Evolutionary conservation across 2,888 invertebrate species (phyloP).

Genomic region (Polydrusus tereticollis): DNA sequence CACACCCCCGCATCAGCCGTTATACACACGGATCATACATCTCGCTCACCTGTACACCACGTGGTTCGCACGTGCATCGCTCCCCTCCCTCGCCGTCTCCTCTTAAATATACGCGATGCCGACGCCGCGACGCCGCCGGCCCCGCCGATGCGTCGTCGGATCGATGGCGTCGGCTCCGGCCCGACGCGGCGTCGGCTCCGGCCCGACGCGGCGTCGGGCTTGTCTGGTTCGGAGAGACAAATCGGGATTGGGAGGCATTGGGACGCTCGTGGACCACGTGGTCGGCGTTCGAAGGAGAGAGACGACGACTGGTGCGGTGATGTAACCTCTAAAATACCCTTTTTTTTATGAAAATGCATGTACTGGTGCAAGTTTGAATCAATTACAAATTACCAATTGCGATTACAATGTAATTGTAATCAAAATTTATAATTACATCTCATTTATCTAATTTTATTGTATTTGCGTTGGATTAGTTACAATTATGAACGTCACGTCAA

Average conservation of each 20-base stretch:
- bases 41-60: conserved; percentile 42
- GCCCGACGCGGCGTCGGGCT: conserved; percentile 64
- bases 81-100: conserved; percentile 3
- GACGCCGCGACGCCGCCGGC: conserved; percentile 42
- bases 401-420: no score
- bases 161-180: conserved; percentile 66
- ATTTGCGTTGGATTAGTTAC: no score
- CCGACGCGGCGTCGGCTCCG: conserved; percentile 66
- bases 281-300: neutral
- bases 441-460: no score
- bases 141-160: conserved; percentile 61
- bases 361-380: no score
- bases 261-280: conserved; percentile 45
- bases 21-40: neutral
- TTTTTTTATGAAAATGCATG: no score
- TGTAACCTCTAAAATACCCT: no score
- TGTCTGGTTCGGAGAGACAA: conserved; percentile 53
- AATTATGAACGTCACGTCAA: no score
- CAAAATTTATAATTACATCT: no score
- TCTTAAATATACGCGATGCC: conserved; percentile 6
- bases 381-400: no score
- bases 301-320: no score
- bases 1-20: conserved; percentile 15
- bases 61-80: conserved; percentile 46
- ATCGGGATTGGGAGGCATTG: conserved; percentile 28